These are phyloP conservation scores for Linnaemya vulpina DNA, from an alignment of 2,888 invertebrate species.

Conservation along the genomic window DNA sequence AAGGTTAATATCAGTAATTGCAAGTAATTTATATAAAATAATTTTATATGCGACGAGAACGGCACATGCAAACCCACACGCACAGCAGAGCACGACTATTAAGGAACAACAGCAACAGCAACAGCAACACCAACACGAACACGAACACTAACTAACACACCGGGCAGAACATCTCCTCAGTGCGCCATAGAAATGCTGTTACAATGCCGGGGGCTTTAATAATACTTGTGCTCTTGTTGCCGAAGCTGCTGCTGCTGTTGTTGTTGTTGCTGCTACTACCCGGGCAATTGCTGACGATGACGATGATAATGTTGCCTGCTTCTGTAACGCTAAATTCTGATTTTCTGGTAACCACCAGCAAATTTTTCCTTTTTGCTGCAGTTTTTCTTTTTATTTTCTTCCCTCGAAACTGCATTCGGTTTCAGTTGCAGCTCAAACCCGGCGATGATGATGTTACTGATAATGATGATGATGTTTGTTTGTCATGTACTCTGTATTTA, in stretches of 20 bases:
- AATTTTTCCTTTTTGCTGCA: slow-evolving; percentile 50
- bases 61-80: slow-evolving; percentile 50
- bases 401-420: neutral
- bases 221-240: slow-evolving; percentile 56
- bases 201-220: slow-evolving; percentile 55
- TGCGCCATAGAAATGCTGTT: slow-evolving; percentile 65
- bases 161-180: slow-evolving; percentile 27
- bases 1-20: slow-evolving; percentile 71
- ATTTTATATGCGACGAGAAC: slow-evolving; percentile 62
- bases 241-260: slow-evolving; percentile 35
- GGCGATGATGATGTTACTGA: slow-evolving; percentile 23
- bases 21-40: slow-evolving; percentile 70
- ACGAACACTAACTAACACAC: slow-evolving; percentile 9
- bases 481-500: neutral
- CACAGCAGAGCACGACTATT: no score
- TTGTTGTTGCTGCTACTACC: slow-evolving; percentile 54
- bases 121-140: neutral
- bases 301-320: slow-evolving; percentile 53
- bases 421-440: slow-evolving; percentile 5
- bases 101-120: no score
- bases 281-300: slow-evolving; percentile 34
- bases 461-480: slow-evolving; percentile 51
- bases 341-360: slow-evolving; percentile 58
- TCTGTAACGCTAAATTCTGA: slow-evolving; percentile 53
- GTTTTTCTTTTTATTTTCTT: slow-evolving; percentile 14